Conservation (phyloP, 1,140 invertebrate species). For the Drosophila bipectinata region DNA sequence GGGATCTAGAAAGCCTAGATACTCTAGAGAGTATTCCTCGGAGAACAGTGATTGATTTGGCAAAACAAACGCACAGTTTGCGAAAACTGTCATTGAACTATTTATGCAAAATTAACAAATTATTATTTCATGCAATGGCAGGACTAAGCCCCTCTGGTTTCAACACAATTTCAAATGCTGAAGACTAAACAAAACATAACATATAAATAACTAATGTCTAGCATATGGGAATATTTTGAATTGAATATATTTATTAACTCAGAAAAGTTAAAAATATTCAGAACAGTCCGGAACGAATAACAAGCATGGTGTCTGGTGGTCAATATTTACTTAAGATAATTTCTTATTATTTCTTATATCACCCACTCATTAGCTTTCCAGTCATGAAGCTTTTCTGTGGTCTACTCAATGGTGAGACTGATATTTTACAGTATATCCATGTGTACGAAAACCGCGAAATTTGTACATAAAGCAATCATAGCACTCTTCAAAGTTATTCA, state of each 20-base stretch:
- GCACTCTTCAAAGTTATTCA: background rate
- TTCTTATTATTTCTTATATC: no score
- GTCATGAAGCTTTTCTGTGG: slow-evolving; percentile 33
- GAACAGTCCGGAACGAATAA: no score
- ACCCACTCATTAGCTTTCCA: slow-evolving; percentile 29
- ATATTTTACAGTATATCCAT: slow-evolving; percentile 1
- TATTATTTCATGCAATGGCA: no score
- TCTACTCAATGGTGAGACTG: slow-evolving; percentile 17
- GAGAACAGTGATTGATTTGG: background rate
- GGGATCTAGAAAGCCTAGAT: slow-evolving; percentile 8
- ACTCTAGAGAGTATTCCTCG: background rate
- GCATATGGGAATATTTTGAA: no score
- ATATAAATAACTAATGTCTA: no score
- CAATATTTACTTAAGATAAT: no score
- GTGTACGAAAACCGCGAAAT: slow-evolving; percentile 27
- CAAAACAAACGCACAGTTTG: slow-evolving; percentile 41
- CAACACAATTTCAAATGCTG: background rate
- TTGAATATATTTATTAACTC: no score
- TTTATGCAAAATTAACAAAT: background rate
- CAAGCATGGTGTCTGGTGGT: no score
- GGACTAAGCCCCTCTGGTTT: background rate
- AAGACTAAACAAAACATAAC: no score
- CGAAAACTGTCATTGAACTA: slow-evolving; percentile 26
- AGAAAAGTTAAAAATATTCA: no score
- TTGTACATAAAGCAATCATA: slow-evolving; percentile 28